Evolutionary conservation across 2,797 vertebrate genomes (phyloP).

Genomic region (Syndactyla subalaris): DNA sequence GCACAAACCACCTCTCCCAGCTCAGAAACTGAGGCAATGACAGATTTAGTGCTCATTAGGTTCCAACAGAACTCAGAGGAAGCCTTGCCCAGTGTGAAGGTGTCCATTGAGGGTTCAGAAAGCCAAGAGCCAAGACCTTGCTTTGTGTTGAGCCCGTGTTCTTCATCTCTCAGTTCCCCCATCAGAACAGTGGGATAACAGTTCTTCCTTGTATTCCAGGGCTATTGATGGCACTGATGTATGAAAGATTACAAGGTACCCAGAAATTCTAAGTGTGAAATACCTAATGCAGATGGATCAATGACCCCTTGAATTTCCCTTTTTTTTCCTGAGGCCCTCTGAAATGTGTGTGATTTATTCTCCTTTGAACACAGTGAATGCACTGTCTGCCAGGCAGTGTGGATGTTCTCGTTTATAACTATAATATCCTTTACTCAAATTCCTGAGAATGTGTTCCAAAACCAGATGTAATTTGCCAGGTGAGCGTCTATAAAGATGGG

Average conservation of each 20-base stretch:
- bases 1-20: neutral
- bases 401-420: conserved; percentile 42
- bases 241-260: neutral
- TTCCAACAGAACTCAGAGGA: neutral
- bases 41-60: neutral
- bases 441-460: conserved; percentile 28
- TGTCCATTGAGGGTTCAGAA: neutral
- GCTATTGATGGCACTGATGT: neutral
- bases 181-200: neutral
- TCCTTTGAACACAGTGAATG: neutral
- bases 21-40: neutral
- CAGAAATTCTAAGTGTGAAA: neutral
- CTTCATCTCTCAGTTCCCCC: neutral
- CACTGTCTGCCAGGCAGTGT: conserved; percentile 27
- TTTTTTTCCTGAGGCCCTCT: neutral
- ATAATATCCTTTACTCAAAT: conserved; percentile 25
- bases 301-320: neutral
- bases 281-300: neutral
- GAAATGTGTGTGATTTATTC: conserved; percentile 5
- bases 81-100: neutral
- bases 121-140: neutral
- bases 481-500: conserved; percentile 43
- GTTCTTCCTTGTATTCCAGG: neutral
- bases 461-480: conserved; percentile 43
- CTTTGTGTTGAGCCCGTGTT: neutral